phyloP scores from a whole-genome alignment of 2,113 vertebrate genomes.

The Trinectes maculatus region DNA sequence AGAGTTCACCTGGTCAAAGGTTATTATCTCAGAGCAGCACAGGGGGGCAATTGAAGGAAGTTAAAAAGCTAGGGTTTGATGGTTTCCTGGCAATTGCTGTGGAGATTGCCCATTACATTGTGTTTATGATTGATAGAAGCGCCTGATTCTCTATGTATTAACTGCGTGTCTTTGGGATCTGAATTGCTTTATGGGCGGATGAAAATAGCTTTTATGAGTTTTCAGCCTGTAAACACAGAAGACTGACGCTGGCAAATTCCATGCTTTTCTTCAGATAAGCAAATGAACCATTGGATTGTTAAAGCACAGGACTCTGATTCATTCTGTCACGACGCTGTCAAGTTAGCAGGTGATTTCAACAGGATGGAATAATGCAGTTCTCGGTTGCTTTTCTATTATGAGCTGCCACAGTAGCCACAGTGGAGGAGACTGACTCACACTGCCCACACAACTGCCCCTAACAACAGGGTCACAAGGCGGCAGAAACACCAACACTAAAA shows the following conservation, averaged over 20 bases:
- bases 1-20: constrained; percentile 61
- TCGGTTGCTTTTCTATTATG: constrained; percentile 38
- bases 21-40: constrained; percentile 43
- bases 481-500: constrained; percentile 19
- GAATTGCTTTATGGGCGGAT: constrained; percentile 59
- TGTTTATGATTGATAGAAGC: constrained; percentile 75
- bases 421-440: constrained; percentile 39
- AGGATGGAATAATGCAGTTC: constrained; percentile 41
- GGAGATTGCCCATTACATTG: constrained; percentile 48
- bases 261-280: constrained; percentile 21
- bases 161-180: constrained; percentile 38
- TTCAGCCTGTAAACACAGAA: constrained; percentile 22
- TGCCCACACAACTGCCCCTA: constrained; percentile 24
- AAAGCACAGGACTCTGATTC: constrained; percentile 8
- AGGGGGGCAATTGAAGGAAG: constrained; percentile 29
- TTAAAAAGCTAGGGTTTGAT: constrained; percentile 35
- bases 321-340: background rate
- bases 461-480: constrained; percentile 41
- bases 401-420: constrained; percentile 51
- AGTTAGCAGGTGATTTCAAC: constrained; percentile 15
- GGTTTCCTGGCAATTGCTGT: constrained; percentile 32
- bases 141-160: constrained; percentile 69
- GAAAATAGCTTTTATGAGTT: constrained; percentile 43
- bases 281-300: constrained; percentile 8
- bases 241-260: constrained; percentile 6